Conservation (phyloP, 2,888 invertebrate species). For the Nebria salina region DNA sequence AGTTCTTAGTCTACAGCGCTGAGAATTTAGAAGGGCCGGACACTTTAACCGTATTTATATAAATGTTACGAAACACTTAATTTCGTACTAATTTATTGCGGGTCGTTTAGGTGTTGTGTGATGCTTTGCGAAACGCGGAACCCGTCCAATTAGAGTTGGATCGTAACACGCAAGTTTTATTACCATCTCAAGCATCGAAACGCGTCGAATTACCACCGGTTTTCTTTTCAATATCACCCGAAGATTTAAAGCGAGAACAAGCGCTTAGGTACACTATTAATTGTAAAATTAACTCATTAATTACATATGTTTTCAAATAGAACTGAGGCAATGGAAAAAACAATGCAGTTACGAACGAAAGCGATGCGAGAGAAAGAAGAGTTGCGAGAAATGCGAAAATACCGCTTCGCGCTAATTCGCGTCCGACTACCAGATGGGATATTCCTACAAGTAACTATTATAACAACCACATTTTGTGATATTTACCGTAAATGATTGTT, state of each 20-base stretch:
- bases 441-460: conserved; percentile 73
- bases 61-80: neutral
- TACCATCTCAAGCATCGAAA: conserved; percentile 77
- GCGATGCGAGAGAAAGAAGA: conserved; percentile 95
- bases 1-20: conserved; percentile 73
- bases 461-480: conserved; percentile 9
- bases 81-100: neutral
- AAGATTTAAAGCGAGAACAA: conserved; percentile 87
- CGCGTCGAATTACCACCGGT: conserved; percentile 80
- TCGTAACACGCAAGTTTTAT: conserved; percentile 83
- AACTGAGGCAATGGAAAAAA: conserved; percentile 79
- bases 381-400: conserved; percentile 79
- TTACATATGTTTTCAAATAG: conserved; percentile 59
- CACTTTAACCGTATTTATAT: conserved; percentile 65
- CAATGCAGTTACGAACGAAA: conserved; percentile 88
- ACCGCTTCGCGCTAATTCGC: conserved; percentile 86
- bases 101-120: conserved; percentile 71
- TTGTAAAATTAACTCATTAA: neutral
- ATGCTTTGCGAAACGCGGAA: conserved; percentile 82
- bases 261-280: conserved; percentile 68
- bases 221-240: conserved; percentile 83
- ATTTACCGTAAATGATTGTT: neutral
- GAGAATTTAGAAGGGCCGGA: conserved; percentile 68
- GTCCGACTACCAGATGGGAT: conserved; percentile 90
- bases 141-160: conserved; percentile 86